These are phyloP conservation scores for Drosophila histrio DNA, from an alignment of 2,888 invertebrate species.

Conservation along the genomic window DNA sequence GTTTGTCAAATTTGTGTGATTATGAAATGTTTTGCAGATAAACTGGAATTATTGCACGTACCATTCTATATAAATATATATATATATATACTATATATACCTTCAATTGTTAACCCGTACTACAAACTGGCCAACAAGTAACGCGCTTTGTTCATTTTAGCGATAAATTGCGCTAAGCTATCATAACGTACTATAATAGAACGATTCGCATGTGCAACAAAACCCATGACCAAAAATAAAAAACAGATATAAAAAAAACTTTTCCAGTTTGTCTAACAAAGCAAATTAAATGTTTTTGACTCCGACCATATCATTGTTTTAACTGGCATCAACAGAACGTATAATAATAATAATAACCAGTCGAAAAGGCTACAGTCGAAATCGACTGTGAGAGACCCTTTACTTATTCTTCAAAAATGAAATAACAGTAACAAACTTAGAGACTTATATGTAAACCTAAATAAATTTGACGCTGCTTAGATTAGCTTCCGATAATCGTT, in stretches of 20 bases:
- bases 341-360: too few species aligned
- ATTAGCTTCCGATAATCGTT: too few species aligned
- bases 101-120: background rate
- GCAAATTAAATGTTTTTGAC: constrained; percentile 11
- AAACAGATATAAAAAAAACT: background rate
- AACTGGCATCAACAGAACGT: constrained; percentile 22
- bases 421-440: too few species aligned
- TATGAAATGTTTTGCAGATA: constrained; percentile 27
- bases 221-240: constrained; percentile 31
- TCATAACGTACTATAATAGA: constrained; percentile 22
- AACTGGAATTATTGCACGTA: constrained; percentile 13
- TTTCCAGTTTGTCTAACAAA: constrained; percentile 2
- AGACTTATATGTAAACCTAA: too few species aligned
- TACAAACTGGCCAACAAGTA: constrained; percentile 6
- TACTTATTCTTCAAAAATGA: too few species aligned
- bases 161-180: constrained; percentile 32
- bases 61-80: too few species aligned
- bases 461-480: too few species aligned
- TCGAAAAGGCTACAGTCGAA: too few species aligned
- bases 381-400: too few species aligned
- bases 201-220: constrained; percentile 15
- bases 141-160: constrained; percentile 10
- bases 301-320: constrained; percentile 54
- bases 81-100: too few species aligned
- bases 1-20: constrained; percentile 28